Percentiles rank a stretch among this genome's conserved stretches.
These are phyloP conservation scores for Drosophila robusta DNA, from an alignment of 2,888 invertebrate species.

Conservation along the genomic window DNA sequence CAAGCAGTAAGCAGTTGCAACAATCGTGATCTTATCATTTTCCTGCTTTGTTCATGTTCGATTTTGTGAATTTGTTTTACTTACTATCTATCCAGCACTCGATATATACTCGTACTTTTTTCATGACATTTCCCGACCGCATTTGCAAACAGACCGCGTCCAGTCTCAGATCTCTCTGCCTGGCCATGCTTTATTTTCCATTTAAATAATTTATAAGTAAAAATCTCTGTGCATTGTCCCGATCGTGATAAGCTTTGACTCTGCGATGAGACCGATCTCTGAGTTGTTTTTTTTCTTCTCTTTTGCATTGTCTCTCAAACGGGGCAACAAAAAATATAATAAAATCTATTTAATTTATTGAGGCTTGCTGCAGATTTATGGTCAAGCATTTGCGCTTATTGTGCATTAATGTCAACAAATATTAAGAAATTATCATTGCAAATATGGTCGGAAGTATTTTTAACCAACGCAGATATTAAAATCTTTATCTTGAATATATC, in stretches of 20 bases:
- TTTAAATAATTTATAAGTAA: slow-evolving; percentile 76
- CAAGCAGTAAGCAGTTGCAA: slow-evolving; percentile 23
- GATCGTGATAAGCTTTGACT: slow-evolving; percentile 71
- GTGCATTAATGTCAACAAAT: slow-evolving; percentile 68
- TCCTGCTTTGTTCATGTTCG: slow-evolving; percentile 76
- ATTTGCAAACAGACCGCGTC: slow-evolving; percentile 77
- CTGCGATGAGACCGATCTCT: slow-evolving; percentile 34
- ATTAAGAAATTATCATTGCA: slow-evolving; percentile 41
- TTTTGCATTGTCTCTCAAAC: slow-evolving; percentile 40
- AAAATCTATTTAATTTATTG: slow-evolving; percentile 76
- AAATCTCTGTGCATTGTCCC: slow-evolving; percentile 66
- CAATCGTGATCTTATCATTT: slow-evolving; percentile 78
- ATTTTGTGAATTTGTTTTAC: slow-evolving; percentile 77
- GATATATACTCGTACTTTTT: slow-evolving; percentile 48
- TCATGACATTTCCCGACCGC: slow-evolving; percentile 75
- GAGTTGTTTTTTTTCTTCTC: slow-evolving; percentile 5
- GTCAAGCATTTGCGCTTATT: slow-evolving; percentile 54
- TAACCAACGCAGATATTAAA: no score
- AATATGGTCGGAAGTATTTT: slow-evolving; percentile 4
- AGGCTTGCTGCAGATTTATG: slow-evolving; percentile 60
- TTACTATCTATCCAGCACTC: slow-evolving; percentile 27
- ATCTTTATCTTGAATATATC: no score
- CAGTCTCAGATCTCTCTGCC: slow-evolving; percentile 34
- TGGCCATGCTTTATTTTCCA: slow-evolving; percentile 68
- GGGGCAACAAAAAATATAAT: slow-evolving; percentile 27